phyloP scores from a whole-genome alignment of 1,140 invertebrate species.

The Coptotermes formosanus region DNA sequence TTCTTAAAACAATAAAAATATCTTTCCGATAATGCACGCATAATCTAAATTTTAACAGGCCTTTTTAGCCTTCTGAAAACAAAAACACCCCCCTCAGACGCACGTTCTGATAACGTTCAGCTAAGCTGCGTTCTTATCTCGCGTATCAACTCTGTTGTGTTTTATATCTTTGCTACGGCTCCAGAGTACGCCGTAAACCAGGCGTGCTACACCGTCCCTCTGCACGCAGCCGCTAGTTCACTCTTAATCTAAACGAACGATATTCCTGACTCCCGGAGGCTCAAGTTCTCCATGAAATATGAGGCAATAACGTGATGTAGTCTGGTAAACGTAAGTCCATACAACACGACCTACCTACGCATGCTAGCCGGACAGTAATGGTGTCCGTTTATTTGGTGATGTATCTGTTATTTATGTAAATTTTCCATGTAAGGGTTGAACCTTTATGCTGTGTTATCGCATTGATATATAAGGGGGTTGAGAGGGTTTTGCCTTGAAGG shows the following conservation, averaged over 20 bases:
- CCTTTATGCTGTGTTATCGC: neutral
- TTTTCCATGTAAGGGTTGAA: neutral
- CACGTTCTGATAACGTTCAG: too few relatives aligned
- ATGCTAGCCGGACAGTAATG: neutral
- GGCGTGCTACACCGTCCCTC: too few relatives aligned
- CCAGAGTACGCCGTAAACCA: too few relatives aligned
- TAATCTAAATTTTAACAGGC: too few relatives aligned
- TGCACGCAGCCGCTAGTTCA: neutral
- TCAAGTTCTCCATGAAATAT: slow-evolving; percentile 2
- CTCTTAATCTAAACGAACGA: neutral
- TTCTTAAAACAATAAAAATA: too few relatives aligned
- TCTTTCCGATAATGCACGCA: too few relatives aligned
- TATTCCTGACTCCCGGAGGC: neutral
- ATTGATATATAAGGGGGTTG: neutral
- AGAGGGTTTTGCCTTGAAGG: neutral
- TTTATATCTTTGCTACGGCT: too few relatives aligned
- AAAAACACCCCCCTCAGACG: too few relatives aligned
- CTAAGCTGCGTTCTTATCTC: too few relatives aligned
- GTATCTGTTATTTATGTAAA: slow-evolving; percentile 14
- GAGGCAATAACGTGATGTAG: slow-evolving; percentile 11
- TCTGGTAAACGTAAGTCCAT: neutral
- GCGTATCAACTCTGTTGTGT: too few relatives aligned
- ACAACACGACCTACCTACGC: neutral
- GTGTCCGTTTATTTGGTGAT: neutral
- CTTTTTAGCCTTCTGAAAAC: too few relatives aligned